Base-by-base conservation (phyloP, 2,888 invertebrate genomes). In the Parelbella ahira region DNA sequence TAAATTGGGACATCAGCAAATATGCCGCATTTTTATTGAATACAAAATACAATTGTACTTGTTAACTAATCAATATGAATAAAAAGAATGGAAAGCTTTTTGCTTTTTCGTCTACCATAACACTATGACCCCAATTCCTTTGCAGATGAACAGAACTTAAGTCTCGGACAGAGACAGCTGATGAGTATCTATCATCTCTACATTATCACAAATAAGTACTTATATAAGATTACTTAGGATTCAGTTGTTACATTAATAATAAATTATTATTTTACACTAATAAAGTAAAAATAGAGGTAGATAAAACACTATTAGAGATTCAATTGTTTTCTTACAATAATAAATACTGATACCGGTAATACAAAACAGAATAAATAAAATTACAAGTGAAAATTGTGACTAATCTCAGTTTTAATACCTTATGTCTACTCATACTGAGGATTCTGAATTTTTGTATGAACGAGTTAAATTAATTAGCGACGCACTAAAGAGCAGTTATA, bases 261-360 rank as follows among this genome's bases (percentile, higher is more conserved):
- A 39, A 39, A 39, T 39, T 32, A 70, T 81, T 72, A 76, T 62
- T 67, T 60, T 63, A 67, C 69, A 70, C 58, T 75, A 76, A 62
- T 68, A 75, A 71, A 81, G 70, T 77, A 76, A 68, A 73, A 66
- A 73, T 69, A 82, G 87, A 87, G 87, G 87, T 87, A 87, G 87
- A 83, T 79, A 70, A 71, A 77, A 75, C 63, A 62, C 68, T 64
- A 66, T 30, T 58, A 78, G 79, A 87, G 83, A 87, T 84, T 87
- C 82, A 57, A 68, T 66, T 47, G 68, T 67, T 65, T 67, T 68
- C 74, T 75, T 72, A 75, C 53, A 68, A 62, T 72, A 78, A 68
- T 63, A 63, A 84, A 87, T 86, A 87, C 86, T 87, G 86, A 69
- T 71, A 67, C 64, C 69, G 83, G 83, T 81, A 83, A 72, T 72